A percentile compares a stretch with the other conserved stretches of the same genome.
phyloP scores from a whole-genome alignment of 2,113 vertebrate genomes.

The Mesitornis unicolor region DNA sequence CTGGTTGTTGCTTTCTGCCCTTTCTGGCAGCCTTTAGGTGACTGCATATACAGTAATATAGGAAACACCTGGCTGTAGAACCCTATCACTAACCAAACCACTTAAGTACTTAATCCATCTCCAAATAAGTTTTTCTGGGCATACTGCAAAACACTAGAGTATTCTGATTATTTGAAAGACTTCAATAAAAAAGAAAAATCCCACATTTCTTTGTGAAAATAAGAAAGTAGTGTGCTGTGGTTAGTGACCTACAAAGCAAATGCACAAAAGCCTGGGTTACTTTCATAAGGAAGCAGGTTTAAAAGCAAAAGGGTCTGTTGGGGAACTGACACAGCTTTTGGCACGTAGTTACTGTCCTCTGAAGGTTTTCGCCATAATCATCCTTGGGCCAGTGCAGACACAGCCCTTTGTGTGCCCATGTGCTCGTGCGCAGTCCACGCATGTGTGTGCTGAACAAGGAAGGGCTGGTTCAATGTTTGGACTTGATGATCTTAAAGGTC shows the following conservation, averaged over 20 bases:
- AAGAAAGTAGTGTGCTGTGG: neutral
- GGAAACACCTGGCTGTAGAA: neutral
- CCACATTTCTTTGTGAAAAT: neutral
- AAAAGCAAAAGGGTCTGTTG: neutral
- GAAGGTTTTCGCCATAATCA: neutral
- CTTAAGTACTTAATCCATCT: neutral
- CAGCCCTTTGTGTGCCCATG: neutral
- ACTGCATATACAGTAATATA: neutral
- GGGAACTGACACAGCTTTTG: neutral
- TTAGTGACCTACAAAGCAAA: neutral
- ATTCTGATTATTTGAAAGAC: neutral
- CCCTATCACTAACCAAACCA: neutral
- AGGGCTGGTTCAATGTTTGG: too few species aligned
- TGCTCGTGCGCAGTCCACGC: accelerated
- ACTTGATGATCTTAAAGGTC: too few species aligned
- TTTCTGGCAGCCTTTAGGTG: neutral
- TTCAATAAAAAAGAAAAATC: neutral
- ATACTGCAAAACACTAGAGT: neutral
- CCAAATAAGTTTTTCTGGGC: neutral
- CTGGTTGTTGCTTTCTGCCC: neutral
- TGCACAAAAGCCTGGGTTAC: neutral
- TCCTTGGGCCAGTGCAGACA: neutral
- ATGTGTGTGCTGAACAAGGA: neutral
- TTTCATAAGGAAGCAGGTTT: neutral
- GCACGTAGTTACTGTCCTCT: neutral